Evolutionary conservation across 1,140 invertebrate genomes (phyloP).

Genomic region (Teleopsis dalmanni): DNA sequence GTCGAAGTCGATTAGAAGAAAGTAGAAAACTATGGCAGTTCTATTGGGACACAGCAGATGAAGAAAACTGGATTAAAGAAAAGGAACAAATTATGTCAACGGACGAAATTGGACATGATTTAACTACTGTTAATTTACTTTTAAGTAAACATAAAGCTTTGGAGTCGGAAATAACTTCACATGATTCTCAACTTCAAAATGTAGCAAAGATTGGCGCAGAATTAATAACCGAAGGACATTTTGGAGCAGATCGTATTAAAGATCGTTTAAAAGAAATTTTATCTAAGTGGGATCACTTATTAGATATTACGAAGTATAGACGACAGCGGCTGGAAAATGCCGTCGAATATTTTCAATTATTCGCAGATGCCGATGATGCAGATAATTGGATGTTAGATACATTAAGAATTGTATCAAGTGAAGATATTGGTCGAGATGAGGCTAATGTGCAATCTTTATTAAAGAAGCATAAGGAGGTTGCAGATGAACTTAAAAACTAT

Average conservation of each 20-base stretch:
- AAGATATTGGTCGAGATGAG: conserved; percentile 97
- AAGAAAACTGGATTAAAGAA: conserved; percentile 99
- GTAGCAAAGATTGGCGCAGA: conserved; percentile 89
- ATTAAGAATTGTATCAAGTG: conserved; percentile 88
- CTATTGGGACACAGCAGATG: conserved; percentile 99
- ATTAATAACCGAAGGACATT: conserved; percentile 85
- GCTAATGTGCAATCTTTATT: conserved; percentile 94
- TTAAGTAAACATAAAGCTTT: conserved; percentile 94
- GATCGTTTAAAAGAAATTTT: conserved; percentile 87
- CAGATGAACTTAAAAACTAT: conserved; percentile 95
- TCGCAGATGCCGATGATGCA: conserved; percentile 97
- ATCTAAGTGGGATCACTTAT: conserved; percentile 88
- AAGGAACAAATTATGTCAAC: conserved; percentile 97
- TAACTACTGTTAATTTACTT: conserved; percentile 88
- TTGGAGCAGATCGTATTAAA: conserved; percentile 91
- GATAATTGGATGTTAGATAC: conserved; percentile 99
- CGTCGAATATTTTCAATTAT: conserved; percentile 97
- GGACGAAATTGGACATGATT: conserved; percentile 91
- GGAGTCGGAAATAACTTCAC: conserved; percentile 89
- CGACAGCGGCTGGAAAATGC: conserved; percentile 91
- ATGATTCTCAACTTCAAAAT: conserved; percentile 85
- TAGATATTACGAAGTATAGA: conserved; percentile 83
- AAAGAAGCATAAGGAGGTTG: conserved; percentile 98
- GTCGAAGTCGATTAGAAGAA: conserved; percentile 86
- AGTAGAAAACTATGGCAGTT: conserved; percentile 98